Evolutionary conservation across 2,797 vertebrate species (phyloP), one percentile per base, ranked within the genome.

Genomic region (Enteromius anoplus): DNA sequence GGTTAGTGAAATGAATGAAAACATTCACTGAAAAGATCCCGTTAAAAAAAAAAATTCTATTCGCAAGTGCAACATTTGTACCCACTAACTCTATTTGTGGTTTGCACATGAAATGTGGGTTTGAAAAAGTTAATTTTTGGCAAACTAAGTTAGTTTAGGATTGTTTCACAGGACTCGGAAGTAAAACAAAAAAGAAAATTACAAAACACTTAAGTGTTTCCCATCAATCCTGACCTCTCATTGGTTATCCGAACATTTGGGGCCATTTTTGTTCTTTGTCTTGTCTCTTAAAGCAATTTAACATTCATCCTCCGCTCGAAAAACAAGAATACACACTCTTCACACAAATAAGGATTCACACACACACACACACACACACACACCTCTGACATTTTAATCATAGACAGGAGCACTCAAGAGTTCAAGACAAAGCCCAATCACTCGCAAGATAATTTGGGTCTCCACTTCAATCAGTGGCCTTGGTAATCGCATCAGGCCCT

Each of bases 391-490:
- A 94, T 93, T 93, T 93, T 93, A 94, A 94, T 95, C 94, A 94
- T 91, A 93, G 92, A 85, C 88, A 88, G 89, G 88, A 91, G 91
- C 90, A 89, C 91, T 93, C 92, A 86, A 34, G 86, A 82, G 91
- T 91, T 90, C 91, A 93, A 86, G 91, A 94, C 93, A 95, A 94
- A 94, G 93, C 93, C 91, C 91, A 93, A 95, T 94, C 93, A 93
- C 91, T 90, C 87, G 87, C 87, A 89, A 92, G 93, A 94, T 94
- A 93, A 95, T 95, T 95, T 94, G 93, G 92, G 81, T 93, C 94
- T 93, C 93, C 94, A 90, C 93, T 95, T 94, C 93, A 95, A 95
- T 95, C 94, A 95, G 94, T 88, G 84, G 60, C 91, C 89, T 88
- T 88, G 88, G 80, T 93, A 95, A 95, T 95, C 93, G 92, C 93